Conservation (phyloP, 37 sponge, comb jelly and placozoan species). For the Haliclona indistincta region DNA sequence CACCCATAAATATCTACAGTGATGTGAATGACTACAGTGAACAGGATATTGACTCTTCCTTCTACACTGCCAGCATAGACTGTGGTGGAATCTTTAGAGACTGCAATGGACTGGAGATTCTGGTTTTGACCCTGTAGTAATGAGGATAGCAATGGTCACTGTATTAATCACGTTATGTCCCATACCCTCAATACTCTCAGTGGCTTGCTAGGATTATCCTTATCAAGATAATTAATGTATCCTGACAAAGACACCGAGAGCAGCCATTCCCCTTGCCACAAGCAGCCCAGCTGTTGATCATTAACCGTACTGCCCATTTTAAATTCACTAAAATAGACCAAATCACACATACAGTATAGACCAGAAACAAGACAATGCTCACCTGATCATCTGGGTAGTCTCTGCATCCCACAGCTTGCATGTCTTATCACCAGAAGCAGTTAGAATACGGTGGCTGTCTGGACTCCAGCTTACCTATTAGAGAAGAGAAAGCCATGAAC, state of each 20-base stretch:
- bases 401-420: slow-evolving; percentile 95
- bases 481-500: not conserved
- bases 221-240: slow-evolving; percentile 92
- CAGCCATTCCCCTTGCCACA: slow-evolving; percentile 92
- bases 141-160: not conserved
- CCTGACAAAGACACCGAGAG: slow-evolving; percentile 93
- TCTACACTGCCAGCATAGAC: slow-evolving; percentile 79
- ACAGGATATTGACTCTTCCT: slow-evolving; percentile 81
- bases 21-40: not conserved
- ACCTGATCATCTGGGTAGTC: slow-evolving; percentile 78
- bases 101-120: slow-evolving; percentile 67
- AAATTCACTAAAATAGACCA: slow-evolving; percentile 60
- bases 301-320: slow-evolving; percentile 82
- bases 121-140: slow-evolving; percentile 83
- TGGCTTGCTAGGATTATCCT: slow-evolving; percentile 82
- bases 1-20: no score
- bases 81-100: slow-evolving; percentile 39
- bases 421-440: slow-evolving; percentile 97
- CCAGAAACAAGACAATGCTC: no score
- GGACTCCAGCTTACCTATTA: slow-evolving; percentile 80
- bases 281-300: slow-evolving; percentile 94
- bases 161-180: no score
- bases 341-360: not conserved
- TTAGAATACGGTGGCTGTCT: slow-evolving; percentile 81
- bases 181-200: slow-evolving; percentile 76